A percentile compares a stretch with the other conserved stretches of the same genome.
Evolutionary conservation across 2,797 vertebrate genomes (phyloP).

Genomic region (Kryptopterus vitreolus): DNA sequence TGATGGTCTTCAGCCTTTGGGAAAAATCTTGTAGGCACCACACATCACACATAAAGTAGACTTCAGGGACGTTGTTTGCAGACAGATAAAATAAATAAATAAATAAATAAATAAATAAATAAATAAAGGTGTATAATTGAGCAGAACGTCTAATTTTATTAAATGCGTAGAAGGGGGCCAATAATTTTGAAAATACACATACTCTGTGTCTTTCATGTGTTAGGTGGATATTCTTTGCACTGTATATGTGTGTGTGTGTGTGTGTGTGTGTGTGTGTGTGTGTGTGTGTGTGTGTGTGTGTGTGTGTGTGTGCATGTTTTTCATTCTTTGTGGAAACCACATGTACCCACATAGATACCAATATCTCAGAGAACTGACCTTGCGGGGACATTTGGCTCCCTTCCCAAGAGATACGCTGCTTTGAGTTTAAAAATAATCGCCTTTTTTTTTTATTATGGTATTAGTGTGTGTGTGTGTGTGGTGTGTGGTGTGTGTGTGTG

Average conservation of each 20-base stretch:
- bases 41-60: too few species aligned
- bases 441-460: too few species aligned
- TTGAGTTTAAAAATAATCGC: neutral
- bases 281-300: neutral
- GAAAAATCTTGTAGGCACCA: too few species aligned
- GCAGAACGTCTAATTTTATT: too few species aligned
- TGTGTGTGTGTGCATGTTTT: neutral
- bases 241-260: neutral
- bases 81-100: too few species aligned
- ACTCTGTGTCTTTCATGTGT: neutral
- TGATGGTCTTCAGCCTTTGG: too few species aligned
- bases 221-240: neutral
- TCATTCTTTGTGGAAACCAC: neutral
- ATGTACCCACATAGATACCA: neutral
- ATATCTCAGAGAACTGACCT: constrained; percentile 2
- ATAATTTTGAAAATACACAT: neutral
- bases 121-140: too few species aligned
- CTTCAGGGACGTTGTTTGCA: too few species aligned
- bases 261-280: neutral
- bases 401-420: neutral
- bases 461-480: neutral
- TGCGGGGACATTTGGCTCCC: neutral
- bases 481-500: neutral
- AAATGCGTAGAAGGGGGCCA: neutral
- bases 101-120: too few species aligned